A percentile compares a stretch with the other conserved stretches of the same genome.
Evolutionary conservation across 1,140 invertebrate genomes (phyloP).

Genomic region (Papilio aristodemus): DNA sequence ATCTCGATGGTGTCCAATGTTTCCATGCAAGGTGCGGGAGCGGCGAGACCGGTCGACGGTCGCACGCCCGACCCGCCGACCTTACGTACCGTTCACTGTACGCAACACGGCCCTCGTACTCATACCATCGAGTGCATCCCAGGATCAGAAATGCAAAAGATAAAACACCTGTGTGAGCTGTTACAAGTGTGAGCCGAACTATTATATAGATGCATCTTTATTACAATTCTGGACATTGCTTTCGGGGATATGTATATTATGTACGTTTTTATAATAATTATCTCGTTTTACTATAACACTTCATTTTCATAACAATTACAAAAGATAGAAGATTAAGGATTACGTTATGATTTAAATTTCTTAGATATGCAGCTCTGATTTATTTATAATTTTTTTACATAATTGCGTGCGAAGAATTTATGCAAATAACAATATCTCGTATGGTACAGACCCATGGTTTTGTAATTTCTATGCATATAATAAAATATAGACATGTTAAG

Average conservation of each 20-base stretch:
- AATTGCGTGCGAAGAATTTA: neutral
- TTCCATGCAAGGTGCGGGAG: slow-evolving; percentile 62
- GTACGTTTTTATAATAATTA: slow-evolving; percentile 45
- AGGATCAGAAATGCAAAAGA: slow-evolving; percentile 52
- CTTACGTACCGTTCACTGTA: slow-evolving; percentile 73
- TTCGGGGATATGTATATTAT: slow-evolving; percentile 43
- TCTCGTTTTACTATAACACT: neutral
- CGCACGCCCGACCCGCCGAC: slow-evolving; percentile 67
- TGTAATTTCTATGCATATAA: neutral
- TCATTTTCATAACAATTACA: neutral
- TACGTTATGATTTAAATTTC: neutral
- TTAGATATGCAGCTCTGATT: neutral
- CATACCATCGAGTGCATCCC: slow-evolving; percentile 58
- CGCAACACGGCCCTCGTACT: slow-evolving; percentile 59
- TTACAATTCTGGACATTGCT: slow-evolving; percentile 38
- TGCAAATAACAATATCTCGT: neutral
- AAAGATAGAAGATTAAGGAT: too few species aligned
- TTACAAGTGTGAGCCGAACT: slow-evolving; percentile 40
- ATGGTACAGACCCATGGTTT: neutral
- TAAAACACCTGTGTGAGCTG: slow-evolving; percentile 44
- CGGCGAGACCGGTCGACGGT: slow-evolving; percentile 67
- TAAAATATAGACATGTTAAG: neutral
- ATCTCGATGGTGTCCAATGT: too few species aligned
- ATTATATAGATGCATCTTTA: slow-evolving; percentile 48
- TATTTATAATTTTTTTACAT: neutral